These are phyloP conservation scores for Nipponia nippon DNA, from an alignment of 2,113 vertebrate species.

Conservation along the genomic window DNA sequence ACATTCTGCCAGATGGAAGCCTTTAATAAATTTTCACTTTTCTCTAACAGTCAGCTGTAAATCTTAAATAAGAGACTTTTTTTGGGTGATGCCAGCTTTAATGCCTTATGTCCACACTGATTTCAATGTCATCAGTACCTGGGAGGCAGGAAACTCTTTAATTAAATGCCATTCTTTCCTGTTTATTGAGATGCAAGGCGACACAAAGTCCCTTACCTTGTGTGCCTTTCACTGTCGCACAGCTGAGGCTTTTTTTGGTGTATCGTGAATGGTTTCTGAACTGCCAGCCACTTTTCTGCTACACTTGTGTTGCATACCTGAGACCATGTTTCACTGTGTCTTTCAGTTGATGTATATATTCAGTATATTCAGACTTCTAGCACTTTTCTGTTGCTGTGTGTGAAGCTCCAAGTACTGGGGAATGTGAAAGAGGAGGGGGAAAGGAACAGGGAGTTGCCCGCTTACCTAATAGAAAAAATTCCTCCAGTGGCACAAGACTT, in stretches of 20 bases:
- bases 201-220: neutral
- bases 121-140: slow-evolving; percentile 71
- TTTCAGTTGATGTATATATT: neutral
- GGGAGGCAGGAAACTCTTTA: slow-evolving; percentile 60
- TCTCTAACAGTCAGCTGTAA: slow-evolving; percentile 66
- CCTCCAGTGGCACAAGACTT: neutral
- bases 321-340: neutral
- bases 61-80: slow-evolving; percentile 71
- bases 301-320: neutral
- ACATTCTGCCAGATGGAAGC: slow-evolving; percentile 73
- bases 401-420: neutral
- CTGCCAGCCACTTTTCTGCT: slow-evolving; percentile 18
- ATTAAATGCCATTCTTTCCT: slow-evolving; percentile 62
- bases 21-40: slow-evolving; percentile 75
- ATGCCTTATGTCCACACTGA: slow-evolving; percentile 62
- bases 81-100: slow-evolving; percentile 51
- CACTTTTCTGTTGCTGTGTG: neutral
- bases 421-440: neutral
- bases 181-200: neutral
- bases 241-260: neutral
- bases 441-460: neutral
- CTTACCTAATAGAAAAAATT: neutral
- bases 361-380: neutral
- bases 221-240: neutral
- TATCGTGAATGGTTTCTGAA: neutral